A percentile compares a stretch with the other conserved stretches of the same genome.
phyloP scores from a whole-genome alignment of 23 tunicate species.

The Trididemnum clinides region DNA sequence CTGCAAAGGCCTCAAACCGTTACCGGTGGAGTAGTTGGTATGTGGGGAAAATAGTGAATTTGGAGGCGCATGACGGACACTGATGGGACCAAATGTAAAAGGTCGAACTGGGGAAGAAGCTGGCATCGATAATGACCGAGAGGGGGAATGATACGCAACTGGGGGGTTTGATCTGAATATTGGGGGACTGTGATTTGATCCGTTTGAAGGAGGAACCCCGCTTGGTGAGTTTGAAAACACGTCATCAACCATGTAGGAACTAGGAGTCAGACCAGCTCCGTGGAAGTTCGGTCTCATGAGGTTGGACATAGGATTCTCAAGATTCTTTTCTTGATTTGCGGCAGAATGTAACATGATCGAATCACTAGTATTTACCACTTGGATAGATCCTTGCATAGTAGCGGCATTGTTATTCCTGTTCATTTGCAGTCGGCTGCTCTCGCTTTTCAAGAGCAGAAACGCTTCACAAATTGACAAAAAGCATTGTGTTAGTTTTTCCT shows the following conservation, averaged over 20 bases:
- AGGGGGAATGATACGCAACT: not conserved
- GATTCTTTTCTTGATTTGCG: not conserved
- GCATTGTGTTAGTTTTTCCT: not conserved
- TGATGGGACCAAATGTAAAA: not conserved
- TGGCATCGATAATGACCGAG: conserved; percentile 16
- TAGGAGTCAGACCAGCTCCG: not conserved
- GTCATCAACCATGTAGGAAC: not conserved
- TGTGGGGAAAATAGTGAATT: not conserved
- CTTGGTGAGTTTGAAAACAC: not conserved
- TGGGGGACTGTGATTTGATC: not conserved
- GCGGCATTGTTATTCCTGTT: conserved; percentile 23
- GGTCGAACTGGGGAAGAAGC: not conserved
- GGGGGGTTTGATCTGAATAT: not conserved
- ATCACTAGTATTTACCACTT: not conserved
- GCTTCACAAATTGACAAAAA: too few relatives aligned
- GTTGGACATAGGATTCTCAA: not conserved
- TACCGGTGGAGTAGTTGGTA: not conserved
- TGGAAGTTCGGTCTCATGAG: not conserved
- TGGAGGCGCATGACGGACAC: not conserved
- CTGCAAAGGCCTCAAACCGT: not conserved
- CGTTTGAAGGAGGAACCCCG: not conserved
- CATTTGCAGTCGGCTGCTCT: not conserved
- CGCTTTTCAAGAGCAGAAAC: not conserved
- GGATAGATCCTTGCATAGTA: not conserved
- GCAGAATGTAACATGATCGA: not conserved